Base-by-base conservation (phyloP, 2,888 invertebrate species). In the Eremobia ochroleuca region DNA sequence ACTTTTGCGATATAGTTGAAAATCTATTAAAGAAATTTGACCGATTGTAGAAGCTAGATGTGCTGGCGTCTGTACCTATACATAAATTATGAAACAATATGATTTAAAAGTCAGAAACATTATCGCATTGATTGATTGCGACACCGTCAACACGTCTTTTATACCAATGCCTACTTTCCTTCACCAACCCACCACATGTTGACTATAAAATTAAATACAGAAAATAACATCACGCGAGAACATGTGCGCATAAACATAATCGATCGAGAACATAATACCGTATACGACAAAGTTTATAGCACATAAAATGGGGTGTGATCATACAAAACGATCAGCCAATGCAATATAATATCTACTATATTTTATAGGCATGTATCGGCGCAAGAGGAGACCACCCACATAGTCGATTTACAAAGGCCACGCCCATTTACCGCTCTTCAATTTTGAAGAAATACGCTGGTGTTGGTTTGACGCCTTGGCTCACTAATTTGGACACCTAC, bases 341-440 rank as follows among this genome's bases (percentile, higher is more conserved):
- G 91, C 91, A 90, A 92, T 92, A 92, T 92, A 92, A 92, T 93
- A n/a, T n/a, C n/a, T n/a, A 92, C 90, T 90, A 92, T 93, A 93
- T 93, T 93, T 94, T 94, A 94, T 94, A 92, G 92, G 87, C 91
- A 91, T 91, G 86, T 93, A 90, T 87, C 85, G 88, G 88, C 85
- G 85, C 91, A 91, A 91, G 90, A 78, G 88, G 83, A 85, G 96
- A 94, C 96, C 96, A 96, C 96, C 95, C 95, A 95, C 91, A 89
- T 87, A 76, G 92, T 90, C 91, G 92, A 93, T 94, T 93, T 92
- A 91, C 76, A 72, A 85, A 84, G 43, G 76, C 94, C 94, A 92
- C 96, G 95, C 96, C 96, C 91, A 90, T 89, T 87, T 85, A 86
- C 91, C 92, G 94, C 92, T 93, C 92, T 92, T 93, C 94, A 94